phyloP scores from a whole-genome alignment of 2,888 invertebrate genomes.

The Bibio marci region DNA sequence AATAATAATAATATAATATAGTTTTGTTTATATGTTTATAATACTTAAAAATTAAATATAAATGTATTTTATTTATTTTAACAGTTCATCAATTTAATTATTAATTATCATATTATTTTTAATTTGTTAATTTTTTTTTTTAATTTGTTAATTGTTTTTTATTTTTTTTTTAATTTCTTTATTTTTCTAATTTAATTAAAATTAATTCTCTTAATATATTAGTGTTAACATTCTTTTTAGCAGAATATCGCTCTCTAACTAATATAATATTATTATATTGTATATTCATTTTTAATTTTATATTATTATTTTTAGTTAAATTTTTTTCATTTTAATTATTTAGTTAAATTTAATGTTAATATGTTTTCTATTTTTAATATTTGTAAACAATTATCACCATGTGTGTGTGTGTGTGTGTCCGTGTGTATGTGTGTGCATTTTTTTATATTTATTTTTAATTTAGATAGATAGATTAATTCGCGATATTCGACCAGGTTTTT shows the following conservation, averaged over 20 bases:
- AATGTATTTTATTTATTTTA: conserved; percentile 2
- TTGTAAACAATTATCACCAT: conserved; percentile 2
- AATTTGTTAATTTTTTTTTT: neutral
- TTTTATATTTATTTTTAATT: too few species aligned
- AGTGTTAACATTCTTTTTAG: conserved; percentile 12
- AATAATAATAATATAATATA: too few species aligned
- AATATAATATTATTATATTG: too few species aligned
- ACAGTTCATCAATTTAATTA: conserved; percentile 5
- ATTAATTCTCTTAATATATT: conserved; percentile 12
- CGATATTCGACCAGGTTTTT: conserved; percentile 1
- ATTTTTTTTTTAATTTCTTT: too few species aligned
- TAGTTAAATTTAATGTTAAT: too few species aligned
- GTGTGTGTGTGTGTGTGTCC: too few species aligned
- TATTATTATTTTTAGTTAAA: conserved; percentile 6
- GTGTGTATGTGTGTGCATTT: too few species aligned
- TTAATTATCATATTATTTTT: too few species aligned
- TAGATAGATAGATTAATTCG: conserved; percentile 1
- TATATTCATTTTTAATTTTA: too few species aligned
- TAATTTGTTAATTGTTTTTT: too few species aligned
- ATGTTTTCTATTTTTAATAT: too few species aligned
- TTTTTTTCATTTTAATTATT: conserved; percentile 7
- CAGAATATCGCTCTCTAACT: conserved; percentile 10
- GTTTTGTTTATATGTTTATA: too few species aligned
- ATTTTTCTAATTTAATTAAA: conserved; percentile 4
- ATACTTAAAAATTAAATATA: neutral